Evolutionary conservation across 2,113 vertebrate species (phyloP), one percentile per base, ranked within the genome.

Genomic region (Phylloscopus trochiloides): DNA sequence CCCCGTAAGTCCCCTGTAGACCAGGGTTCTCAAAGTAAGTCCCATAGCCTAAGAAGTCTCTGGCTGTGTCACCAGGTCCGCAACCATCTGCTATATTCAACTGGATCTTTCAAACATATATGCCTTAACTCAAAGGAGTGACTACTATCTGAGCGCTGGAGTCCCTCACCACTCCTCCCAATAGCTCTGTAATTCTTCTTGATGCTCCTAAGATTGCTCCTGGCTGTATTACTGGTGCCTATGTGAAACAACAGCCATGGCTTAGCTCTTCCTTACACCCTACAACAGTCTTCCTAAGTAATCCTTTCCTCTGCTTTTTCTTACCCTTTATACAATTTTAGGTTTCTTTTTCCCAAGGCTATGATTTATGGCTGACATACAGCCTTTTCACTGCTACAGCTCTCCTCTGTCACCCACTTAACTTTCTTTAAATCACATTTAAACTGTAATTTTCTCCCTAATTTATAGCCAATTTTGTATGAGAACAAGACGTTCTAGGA

Each of bases 361-460:
- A 68, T 92, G 73, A 91, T 93, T 92, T 92, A 88, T 50, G 54
- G 62, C 58, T 86, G 67, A 94, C 74, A 83, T 66, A 68, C 52
- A 92, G 62, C 17, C 71, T 42, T 90, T 90, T 4, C 25, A 28
- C 74, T 91, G 70, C 81, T 57, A 87, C 0, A 1, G 48, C 21
- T 90, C 52, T 94, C 59, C 82, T 94, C 86, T 92, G 62, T 92
- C 88, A 93, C 59, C 79, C 71, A 90, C 88, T 90, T 94, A 93
- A 93, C 47, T 83, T 95, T 77, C 71, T 83, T 96, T 83, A 96
- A 92, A 96, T 92, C 58, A 80, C 67, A 94, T 90, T 92, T 83
- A 93, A 96, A 93, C 52, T 86, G 71, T 75, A 92, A 95, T 95
- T 92, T 96, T 93, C 81, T 92, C 62, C 47, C 38, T 90, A 95